phyloP scores from a whole-genome alignment of 2,888 invertebrate species.

The Pseudococcus longispinus region DNA sequence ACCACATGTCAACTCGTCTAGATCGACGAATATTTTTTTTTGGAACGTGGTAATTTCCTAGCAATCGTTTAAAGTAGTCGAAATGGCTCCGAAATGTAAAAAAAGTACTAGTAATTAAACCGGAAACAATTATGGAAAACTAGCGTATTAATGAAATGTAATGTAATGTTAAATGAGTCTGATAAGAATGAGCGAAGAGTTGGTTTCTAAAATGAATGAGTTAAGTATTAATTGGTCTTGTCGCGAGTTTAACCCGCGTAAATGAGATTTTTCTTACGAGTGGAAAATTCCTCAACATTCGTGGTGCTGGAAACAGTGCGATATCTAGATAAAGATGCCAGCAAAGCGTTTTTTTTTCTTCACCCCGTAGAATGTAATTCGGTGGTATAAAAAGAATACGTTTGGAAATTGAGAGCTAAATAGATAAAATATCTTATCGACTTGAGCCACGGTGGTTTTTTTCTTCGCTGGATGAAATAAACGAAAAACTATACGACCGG shows the following conservation, averaged over 20 bases:
- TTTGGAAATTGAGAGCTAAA: neutral
- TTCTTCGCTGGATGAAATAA: neutral
- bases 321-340: neutral
- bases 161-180: slow-evolving; percentile 11
- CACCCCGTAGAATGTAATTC: neutral
- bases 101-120: neutral
- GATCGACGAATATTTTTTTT: too few relatives aligned
- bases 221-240: slow-evolving; percentile 32
- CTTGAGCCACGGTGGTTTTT: neutral
- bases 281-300: neutral
- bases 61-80: neutral
- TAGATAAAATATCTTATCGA: slow-evolving; percentile 6
- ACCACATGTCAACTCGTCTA: too few relatives aligned
- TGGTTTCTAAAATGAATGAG: neutral
- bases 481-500: neutral
- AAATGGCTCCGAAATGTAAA: neutral
- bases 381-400: neutral
- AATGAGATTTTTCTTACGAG: neutral
- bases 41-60: too few relatives aligned
- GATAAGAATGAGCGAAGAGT: neutral
- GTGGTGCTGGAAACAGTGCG: neutral
- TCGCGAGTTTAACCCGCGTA: neutral
- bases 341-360: neutral
- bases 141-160: slow-evolving; percentile 12
- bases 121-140: slow-evolving; percentile 27